A percentile compares a stretch with the other conserved stretches of the same genome.
phyloP scores from a whole-genome alignment of 1,140 invertebrate species.

The Rhysida immarginata region DNA sequence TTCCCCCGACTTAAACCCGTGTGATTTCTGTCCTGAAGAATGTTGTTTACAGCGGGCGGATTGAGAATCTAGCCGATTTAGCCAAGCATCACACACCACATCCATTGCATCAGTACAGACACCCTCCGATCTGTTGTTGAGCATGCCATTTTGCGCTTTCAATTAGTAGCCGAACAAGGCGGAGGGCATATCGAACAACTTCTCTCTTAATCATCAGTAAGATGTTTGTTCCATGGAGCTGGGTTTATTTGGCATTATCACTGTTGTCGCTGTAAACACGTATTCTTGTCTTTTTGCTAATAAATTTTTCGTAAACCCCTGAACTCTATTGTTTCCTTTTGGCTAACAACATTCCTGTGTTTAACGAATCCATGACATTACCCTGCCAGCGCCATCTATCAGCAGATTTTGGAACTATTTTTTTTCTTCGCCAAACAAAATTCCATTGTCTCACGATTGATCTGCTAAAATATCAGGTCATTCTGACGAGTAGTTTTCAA shows the following conservation, averaged over 20 bases:
- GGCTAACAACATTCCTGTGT: background rate
- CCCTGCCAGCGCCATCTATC: background rate
- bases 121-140: background rate
- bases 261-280: background rate
- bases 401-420: background rate
- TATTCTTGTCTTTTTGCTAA: background rate
- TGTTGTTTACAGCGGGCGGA: background rate
- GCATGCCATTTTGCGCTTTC: conserved; percentile 5
- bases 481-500: background rate
- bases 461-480: background rate
- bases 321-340: background rate
- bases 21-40: conserved; percentile 5
- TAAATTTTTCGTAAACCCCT: background rate
- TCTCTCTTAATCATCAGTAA: background rate
- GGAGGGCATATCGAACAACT: conserved; percentile 2
- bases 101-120: conserved; percentile 1
- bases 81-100: background rate
- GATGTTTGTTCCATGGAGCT: background rate
- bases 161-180: conserved; percentile 2
- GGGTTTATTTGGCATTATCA: background rate
- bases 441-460: background rate
- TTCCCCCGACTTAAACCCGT: conserved; percentile 3
- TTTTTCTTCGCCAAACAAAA: background rate
- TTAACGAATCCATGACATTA: background rate
- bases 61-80: conserved; percentile 5